Evolutionary conservation across 2,888 invertebrate species (phyloP).

Genomic region (Cephalotes varians): DNA sequence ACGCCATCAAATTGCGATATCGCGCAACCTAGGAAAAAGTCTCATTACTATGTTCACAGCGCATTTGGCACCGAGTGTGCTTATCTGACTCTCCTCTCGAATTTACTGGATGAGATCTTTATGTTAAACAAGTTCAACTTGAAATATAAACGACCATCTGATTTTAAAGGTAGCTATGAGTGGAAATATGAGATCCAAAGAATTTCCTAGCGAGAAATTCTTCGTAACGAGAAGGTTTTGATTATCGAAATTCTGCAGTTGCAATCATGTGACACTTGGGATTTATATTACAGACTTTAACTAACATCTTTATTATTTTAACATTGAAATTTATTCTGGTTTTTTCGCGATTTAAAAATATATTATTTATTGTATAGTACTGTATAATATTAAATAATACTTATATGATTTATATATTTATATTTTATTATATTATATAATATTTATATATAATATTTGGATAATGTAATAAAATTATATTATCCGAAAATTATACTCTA

Average conservation of each 20-base stretch:
- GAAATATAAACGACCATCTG: neutral
- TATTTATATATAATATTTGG: neutral
- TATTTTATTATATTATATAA: neutral
- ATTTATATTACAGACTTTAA: neutral
- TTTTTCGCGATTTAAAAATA: neutral
- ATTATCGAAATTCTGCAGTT: neutral
- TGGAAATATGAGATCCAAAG: neutral
- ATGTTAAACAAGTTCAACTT: neutral
- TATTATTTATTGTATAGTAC: neutral
- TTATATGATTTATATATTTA: neutral
- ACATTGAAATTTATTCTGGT: neutral
- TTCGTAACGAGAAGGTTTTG: neutral
- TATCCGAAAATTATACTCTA: neutral
- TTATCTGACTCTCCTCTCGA: conserved; percentile 25
- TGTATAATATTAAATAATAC: neutral
- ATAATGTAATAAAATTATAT: neutral
- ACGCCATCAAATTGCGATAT: conserved; percentile 48
- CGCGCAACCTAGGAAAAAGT: conserved; percentile 21
- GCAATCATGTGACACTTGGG: neutral
- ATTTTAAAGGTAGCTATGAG: neutral
- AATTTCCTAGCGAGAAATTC: neutral
- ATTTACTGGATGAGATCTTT: conserved; percentile 20
- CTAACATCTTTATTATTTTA: neutral
- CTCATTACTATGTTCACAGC: conserved; percentile 6
- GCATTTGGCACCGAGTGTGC: conserved; percentile 23